These are phyloP conservation scores for rat (Rattus norvegicus) DNA, from an alignment of 2,113 vertebrate genomes.

Conservation along the genomic window GRCr8 NC_086019.1:255030001-255030500, in stretches of 20 bases:
- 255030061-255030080: background rate
- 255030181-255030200: background rate
- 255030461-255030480: background rate
- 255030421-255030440: background rate
- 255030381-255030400: background rate
- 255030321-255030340: conserved; percentile 11
- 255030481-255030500: background rate
- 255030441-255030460: background rate
- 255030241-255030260: conserved; percentile 9
- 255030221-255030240: conserved; percentile 2
- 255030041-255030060: conserved; percentile 12
- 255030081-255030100: background rate
- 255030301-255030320: conserved; percentile 24
- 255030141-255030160: background rate
- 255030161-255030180: background rate
- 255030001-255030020: conserved; percentile 44
- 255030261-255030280: conserved; percentile 50
- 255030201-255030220: background rate
- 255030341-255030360: conserved; percentile 30
- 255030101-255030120: background rate
- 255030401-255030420: background rate
- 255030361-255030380: background rate
- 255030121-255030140: background rate
- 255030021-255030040: conserved; percentile 32
- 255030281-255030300: conserved; percentile 23